Base-by-base conservation (phyloP, 2,888 invertebrate species). In the Saturnia pavonia region DNA sequence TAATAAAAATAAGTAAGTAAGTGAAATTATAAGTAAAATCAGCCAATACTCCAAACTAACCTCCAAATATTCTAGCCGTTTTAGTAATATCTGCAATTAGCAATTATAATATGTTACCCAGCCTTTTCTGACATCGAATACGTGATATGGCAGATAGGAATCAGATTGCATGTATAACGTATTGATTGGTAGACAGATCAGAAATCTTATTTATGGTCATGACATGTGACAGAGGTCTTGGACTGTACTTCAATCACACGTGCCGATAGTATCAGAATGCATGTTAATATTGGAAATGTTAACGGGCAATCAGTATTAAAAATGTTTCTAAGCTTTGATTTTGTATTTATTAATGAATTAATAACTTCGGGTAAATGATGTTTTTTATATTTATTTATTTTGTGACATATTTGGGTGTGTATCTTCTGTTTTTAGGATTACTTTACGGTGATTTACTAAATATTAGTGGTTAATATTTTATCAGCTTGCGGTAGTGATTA, bases 71-170 rank as follows among this genome's bases (percentile, higher is more conserved):
- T 57, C 25, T 25, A 57, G 57, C 22, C 51, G 51, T 51, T n/a
- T n/a, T 51, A 51, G n/a, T 19, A 57, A 57, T 57, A 22, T 22
- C 16, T 22, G 57, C 57, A 57, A 57, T 22, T 57, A 25, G 57
- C 57, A 57, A 57, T 25, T 57, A 57, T 57, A 57, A 25, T 57
- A 51, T 51, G 11, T 57, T 57, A 57, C 57, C 25, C 22, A 57
- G 57, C 25, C 57, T 22, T 57, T 57, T 25, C 57, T 25, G 57
- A 25, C 57, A 25, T 57, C 57, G 25, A 57, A 57, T 57, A 25
- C 57, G 57, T 57, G 57, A 57, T 57, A 57, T 57, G 25, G 57
- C 57, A 57, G 57, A 57, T 57, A 57, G 25, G 57, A 25, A 57
- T 57, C 57, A 57, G 57, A 57, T 57, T 57, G 57, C 57, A 57